These are phyloP conservation scores for Ardeotis arabs DNA, from an alignment of 2,113 vertebrate genomes.

Conservation along the genomic window DNA sequence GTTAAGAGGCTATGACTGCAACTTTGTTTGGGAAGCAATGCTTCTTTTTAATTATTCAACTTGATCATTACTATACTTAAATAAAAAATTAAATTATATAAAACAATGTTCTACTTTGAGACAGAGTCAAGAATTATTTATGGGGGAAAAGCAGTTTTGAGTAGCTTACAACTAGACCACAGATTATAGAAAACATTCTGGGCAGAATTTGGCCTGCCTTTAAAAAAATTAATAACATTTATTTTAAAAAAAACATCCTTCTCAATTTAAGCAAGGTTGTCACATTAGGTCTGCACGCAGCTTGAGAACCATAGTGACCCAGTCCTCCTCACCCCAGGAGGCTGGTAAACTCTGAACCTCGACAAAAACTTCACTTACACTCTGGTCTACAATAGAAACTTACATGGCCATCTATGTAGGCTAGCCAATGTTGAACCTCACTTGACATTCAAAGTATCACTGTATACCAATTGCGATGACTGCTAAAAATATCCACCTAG, in stretches of 20 bases:
- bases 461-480: background rate
- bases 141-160: background rate
- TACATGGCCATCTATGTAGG: fast-evolving
- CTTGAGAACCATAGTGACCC: background rate
- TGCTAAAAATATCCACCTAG: background rate
- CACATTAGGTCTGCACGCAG: background rate
- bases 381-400: background rate
- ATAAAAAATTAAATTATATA: background rate
- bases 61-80: background rate
- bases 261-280: background rate
- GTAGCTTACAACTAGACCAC: background rate
- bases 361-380: background rate
- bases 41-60: background rate
- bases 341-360: background rate
- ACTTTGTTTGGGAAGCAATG: background rate
- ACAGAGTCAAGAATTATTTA: background rate
- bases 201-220: background rate
- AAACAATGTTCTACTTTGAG: background rate
- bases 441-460: too few relatives aligned
- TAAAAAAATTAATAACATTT: background rate
- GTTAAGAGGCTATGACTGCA: background rate
- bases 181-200: background rate
- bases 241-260: background rate
- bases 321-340: background rate
- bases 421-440: background rate